phyloP scores from a whole-genome alignment of 2,113 vertebrate species.

The Gadus macrocephalus region DNA sequence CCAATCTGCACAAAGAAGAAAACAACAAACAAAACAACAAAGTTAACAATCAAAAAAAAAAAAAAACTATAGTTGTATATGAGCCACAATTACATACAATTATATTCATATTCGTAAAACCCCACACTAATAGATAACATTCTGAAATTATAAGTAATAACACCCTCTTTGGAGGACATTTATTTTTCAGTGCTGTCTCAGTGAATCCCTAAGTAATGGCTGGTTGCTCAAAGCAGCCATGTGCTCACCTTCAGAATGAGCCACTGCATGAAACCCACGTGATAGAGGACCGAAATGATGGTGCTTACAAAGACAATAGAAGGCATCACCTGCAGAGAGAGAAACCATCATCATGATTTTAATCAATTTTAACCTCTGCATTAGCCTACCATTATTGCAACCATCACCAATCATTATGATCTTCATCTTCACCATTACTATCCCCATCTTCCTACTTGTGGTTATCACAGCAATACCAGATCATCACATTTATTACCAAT shows the following conservation, averaged over 20 bases:
- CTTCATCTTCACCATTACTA: too few species aligned
- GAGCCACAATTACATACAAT: neutral
- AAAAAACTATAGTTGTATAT: neutral
- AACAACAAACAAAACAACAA: neutral
- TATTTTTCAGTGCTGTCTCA: too few species aligned
- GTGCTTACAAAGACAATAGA: constrained; percentile 84
- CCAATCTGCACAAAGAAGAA: constrained; percentile 71
- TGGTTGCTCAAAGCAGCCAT: too few species aligned
- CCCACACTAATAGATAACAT: too few species aligned
- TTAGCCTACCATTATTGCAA: too few species aligned
- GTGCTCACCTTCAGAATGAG: constrained; percentile 78
- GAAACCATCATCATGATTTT: constrained; percentile 11
- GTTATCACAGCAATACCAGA: neutral
- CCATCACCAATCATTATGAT: constrained; percentile 6
- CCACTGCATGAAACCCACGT: constrained; percentile 83
- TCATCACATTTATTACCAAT: neutral
- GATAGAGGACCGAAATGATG: constrained; percentile 80
- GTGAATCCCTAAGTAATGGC: too few species aligned
- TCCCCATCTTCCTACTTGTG: too few species aligned
- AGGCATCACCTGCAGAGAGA: constrained; percentile 74
- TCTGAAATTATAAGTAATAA: too few species aligned
- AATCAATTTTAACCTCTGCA: neutral
- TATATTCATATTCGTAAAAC: too few species aligned
- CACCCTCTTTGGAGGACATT: too few species aligned
- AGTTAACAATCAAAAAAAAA: neutral